Percentiles rank a stretch among this genome's conserved stretches.
These are phyloP conservation scores for Bombus superbus DNA, from an alignment of 1,140 invertebrate species.

Conservation along the genomic window DNA sequence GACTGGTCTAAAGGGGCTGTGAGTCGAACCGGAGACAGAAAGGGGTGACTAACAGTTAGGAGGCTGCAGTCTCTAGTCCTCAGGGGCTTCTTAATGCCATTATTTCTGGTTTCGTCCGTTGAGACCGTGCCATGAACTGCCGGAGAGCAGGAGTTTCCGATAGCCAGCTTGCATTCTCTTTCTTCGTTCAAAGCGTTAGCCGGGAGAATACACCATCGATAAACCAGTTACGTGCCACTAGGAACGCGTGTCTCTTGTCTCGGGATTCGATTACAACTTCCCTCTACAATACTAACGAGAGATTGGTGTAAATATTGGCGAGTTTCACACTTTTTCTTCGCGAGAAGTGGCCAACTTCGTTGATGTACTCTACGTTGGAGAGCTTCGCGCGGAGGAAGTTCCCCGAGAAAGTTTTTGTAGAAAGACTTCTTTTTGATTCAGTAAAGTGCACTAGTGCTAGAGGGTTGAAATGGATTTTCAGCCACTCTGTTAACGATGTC, in stretches of 20 bases:
- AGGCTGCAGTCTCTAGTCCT: slow-evolving; percentile 74
- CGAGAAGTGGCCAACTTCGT: neutral
- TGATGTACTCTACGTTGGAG: neutral
- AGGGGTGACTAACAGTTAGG: slow-evolving; percentile 74
- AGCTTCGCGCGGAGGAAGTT: neutral
- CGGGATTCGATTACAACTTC: slow-evolving; percentile 45
- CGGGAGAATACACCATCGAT: slow-evolving; percentile 16
- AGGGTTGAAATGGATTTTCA: neutral
- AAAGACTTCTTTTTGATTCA: neutral
- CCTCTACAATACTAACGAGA: slow-evolving; percentile 4
- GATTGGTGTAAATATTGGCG: slow-evolving; percentile 36
- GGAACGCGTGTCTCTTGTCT: slow-evolving; percentile 42
- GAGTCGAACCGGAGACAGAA: slow-evolving; percentile 65
- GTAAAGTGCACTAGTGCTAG: neutral
- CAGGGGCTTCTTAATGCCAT: slow-evolving; percentile 80
- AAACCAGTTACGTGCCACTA: slow-evolving; percentile 38
- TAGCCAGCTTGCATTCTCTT: slow-evolving; percentile 21
- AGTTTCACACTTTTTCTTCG: neutral
- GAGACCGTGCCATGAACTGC: slow-evolving; percentile 34
- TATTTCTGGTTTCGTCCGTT: slow-evolving; percentile 75
- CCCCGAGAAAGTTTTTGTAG: neutral
- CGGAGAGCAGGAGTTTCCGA: slow-evolving; percentile 39
- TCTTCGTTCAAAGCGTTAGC: neutral
- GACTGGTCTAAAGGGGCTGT: slow-evolving; percentile 54
- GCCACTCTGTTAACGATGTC: neutral